phyloP scores from a whole-genome alignment of 2,797 vertebrate species.

The Enteromius trimaculatus region DNA sequence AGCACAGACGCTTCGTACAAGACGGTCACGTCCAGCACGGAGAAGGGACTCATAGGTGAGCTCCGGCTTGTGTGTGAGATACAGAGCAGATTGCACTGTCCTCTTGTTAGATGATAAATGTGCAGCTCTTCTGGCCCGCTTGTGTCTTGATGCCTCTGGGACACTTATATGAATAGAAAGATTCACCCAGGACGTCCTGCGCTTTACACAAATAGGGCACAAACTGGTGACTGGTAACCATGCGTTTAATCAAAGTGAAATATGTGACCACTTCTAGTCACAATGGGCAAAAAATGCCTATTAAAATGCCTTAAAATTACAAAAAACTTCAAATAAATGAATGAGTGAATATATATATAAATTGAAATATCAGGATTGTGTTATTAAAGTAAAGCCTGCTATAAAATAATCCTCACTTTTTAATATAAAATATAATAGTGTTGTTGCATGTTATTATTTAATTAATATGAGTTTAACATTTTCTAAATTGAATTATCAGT shows the following conservation, averaged over 20 bases:
- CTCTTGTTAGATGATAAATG: background rate
- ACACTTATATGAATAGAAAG: background rate
- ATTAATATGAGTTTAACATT: too few species aligned
- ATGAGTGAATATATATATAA: too few species aligned
- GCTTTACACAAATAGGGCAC: constrained; percentile 7
- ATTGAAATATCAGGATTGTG: too few species aligned
- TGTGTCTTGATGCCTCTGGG: background rate
- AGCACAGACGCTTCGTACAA: constrained; percentile 86
- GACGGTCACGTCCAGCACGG: constrained; percentile 95
- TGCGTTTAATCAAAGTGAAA: background rate
- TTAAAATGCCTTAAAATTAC: background rate
- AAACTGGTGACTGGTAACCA: background rate
- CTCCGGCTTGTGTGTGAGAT: constrained; percentile 9
- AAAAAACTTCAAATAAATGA: too few species aligned
- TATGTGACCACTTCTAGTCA: background rate
- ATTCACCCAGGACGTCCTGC: background rate
- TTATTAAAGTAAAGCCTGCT: too few species aligned
- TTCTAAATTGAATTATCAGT: too few species aligned
- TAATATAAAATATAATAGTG: too few species aligned
- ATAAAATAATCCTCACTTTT: too few species aligned
- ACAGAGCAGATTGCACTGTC: constrained; percentile 55
- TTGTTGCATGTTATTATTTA: too few species aligned
- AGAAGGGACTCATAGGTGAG: constrained; percentile 98
- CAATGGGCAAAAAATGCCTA: background rate
- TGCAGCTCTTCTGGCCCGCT: constrained; percentile 6